phyloP scores from a whole-genome alignment of 35 echinoderm and acorn worm genomes.

The Lytechinus variegatus region DNA sequence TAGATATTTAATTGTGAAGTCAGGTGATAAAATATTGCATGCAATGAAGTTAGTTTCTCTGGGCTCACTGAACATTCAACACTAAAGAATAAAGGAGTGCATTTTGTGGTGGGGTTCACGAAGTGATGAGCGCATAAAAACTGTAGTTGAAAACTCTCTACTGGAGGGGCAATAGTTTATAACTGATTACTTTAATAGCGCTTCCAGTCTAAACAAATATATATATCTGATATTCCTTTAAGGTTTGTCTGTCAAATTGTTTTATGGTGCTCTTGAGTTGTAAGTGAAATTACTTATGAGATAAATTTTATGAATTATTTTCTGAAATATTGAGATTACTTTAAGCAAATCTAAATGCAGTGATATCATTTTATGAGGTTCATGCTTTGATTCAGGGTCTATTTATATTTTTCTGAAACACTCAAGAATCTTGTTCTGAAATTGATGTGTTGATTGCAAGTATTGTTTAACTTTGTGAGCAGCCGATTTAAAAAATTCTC shows the following conservation, averaged over 20 bases:
- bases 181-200: neutral
- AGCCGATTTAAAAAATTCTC: no score
- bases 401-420: neutral
- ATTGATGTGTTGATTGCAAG: no score
- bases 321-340: neutral
- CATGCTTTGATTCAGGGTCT: neutral
- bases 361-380: neutral
- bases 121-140: no score
- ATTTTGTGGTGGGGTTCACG: no score
- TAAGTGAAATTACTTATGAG: neutral
- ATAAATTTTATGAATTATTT: neutral
- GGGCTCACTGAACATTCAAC: no score
- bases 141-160: neutral
- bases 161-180: neutral
- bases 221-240: neutral
- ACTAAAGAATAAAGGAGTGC: no score
- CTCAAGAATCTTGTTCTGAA: neutral
- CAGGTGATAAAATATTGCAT: no score
- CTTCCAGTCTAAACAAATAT: neutral
- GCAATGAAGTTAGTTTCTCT: no score
- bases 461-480: no score
- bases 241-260: neutral
- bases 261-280: neutral
- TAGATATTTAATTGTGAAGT: no score
- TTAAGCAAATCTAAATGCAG: neutral